phyloP scores from a whole-genome alignment of 2,888 invertebrate species.

The Heliconius sara region DNA sequence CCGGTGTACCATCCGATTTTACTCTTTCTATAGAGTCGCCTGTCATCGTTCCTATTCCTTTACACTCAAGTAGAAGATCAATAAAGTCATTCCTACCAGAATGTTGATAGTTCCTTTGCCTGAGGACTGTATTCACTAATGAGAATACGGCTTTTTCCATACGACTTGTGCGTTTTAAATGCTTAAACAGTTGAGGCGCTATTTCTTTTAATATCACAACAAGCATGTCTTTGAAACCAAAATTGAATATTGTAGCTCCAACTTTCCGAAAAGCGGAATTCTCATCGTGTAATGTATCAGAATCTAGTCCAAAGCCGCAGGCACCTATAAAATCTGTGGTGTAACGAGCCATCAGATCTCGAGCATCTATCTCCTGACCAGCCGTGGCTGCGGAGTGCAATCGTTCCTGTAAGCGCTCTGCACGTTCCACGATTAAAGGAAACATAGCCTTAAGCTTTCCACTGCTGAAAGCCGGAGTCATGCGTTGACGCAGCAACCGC shows the following conservation, averaged over 20 bases:
- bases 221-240: slow-evolving; percentile 51
- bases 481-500: slow-evolving; percentile 64
- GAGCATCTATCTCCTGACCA: slow-evolving; percentile 56
- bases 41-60: slow-evolving; percentile 49
- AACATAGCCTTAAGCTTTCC: slow-evolving; percentile 68
- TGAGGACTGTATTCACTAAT: slow-evolving; percentile 60
- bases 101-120: slow-evolving; percentile 60
- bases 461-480: slow-evolving; percentile 66
- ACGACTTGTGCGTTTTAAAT: slow-evolving; percentile 55
- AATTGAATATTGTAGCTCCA: slow-evolving; percentile 57
- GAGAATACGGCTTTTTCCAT: slow-evolving; percentile 58
- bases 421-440: slow-evolving; percentile 64
- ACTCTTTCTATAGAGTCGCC: slow-evolving; percentile 51
- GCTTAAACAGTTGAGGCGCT: slow-evolving; percentile 59
- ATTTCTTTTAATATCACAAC: slow-evolving; percentile 55
- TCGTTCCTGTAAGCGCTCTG: slow-evolving; percentile 58
- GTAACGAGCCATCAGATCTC: slow-evolving; percentile 69
- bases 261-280: slow-evolving; percentile 63
- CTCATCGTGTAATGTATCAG: slow-evolving; percentile 63
- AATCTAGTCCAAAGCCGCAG: slow-evolving; percentile 66
- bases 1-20: slow-evolving; percentile 44
- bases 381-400: slow-evolving; percentile 50
- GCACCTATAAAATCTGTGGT: slow-evolving; percentile 71
- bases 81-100: slow-evolving; percentile 57
- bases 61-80: slow-evolving; percentile 51